Conservation (phyloP, 92 coral and sea anemone species). For the Chrysogorgia sp. region DNA sequence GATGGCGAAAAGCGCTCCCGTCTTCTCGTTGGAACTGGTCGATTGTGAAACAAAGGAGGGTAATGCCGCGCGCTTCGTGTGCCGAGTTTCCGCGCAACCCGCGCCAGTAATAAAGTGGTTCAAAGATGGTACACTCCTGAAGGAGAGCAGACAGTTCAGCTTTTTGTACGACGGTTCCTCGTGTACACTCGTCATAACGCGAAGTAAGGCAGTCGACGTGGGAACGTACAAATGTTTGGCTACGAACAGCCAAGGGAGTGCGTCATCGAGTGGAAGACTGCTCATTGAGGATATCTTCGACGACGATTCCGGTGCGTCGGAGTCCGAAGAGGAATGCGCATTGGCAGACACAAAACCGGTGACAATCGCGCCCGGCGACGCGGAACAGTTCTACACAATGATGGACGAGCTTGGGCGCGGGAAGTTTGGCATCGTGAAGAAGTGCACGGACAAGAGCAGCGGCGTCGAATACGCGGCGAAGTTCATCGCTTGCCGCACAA, state of each 20-base stretch:
- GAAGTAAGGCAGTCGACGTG: constrained; percentile 88
- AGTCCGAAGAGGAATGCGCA: constrained; percentile 73
- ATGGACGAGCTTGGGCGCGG: constrained; percentile 97
- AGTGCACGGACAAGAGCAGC: constrained; percentile 79
- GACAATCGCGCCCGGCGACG: constrained; percentile 65
- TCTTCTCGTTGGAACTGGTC: constrained; percentile 77
- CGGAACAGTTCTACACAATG: constrained; percentile 77
- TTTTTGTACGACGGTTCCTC: constrained; percentile 92
- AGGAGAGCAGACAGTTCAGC: constrained; percentile 93
- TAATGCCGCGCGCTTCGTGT: constrained; percentile 96
- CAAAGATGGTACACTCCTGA: constrained; percentile 79
- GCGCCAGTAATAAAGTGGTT: constrained; percentile 96
- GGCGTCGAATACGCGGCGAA: constrained; percentile 91
- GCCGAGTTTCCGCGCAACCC: constrained; percentile 89
- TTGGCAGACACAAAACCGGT: constrained; percentile 62
- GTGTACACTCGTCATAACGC: constrained; percentile 91
- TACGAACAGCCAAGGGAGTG: constrained; percentile 82
- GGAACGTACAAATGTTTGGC: constrained; percentile 97
- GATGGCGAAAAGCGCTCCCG: constrained; percentile 95
- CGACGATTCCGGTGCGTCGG: constrained; percentile 73
- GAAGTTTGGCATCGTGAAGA: constrained; percentile 94
- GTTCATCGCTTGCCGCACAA: constrained; percentile 76
- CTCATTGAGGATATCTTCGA: constrained; percentile 74
- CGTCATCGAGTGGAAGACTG: constrained; percentile 78
- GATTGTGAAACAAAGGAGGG: constrained; percentile 93